phyloP scores from a whole-genome alignment of 2,888 invertebrate genomes.

The Mellilla xanthometata region DNA sequence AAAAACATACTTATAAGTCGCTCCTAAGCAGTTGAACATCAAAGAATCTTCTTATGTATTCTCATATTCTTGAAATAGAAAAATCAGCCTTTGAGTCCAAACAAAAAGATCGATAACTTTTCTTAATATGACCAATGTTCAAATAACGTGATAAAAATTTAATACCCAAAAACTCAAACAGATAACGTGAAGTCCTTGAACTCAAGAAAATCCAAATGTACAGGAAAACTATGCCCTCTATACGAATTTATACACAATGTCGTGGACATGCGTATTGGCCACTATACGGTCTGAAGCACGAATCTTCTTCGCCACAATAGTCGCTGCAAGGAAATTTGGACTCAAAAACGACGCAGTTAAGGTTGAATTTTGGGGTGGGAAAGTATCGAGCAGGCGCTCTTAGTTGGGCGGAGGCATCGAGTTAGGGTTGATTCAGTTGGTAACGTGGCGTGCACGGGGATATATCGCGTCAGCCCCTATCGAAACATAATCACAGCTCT shows the following conservation, averaged over 20 bases:
- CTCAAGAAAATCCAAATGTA: constrained; percentile 76
- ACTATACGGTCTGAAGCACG: constrained; percentile 73
- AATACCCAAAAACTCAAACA: constrained; percentile 62
- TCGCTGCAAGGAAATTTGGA: constrained; percentile 40
- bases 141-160: constrained; percentile 45
- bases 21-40: constrained; percentile 3
- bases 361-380: constrained; percentile 41
- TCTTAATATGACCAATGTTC: constrained; percentile 36
- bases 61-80: too few species aligned
- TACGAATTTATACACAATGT: constrained; percentile 71
- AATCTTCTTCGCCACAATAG: constrained; percentile 68
- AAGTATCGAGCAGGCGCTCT: constrained; percentile 73
- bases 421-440: constrained; percentile 78
- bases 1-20: too few species aligned
- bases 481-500: constrained; percentile 64
- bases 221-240: constrained; percentile 76
- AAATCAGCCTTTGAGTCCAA: too few species aligned
- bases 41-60: constrained; percentile 1
- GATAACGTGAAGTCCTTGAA: constrained; percentile 77
- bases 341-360: constrained; percentile 37
- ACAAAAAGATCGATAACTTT: constrained; percentile 7
- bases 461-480: constrained; percentile 64
- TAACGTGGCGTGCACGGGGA: constrained; percentile 71
- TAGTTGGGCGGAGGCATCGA: constrained; percentile 81
- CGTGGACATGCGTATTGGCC: constrained; percentile 82